A percentile compares a stretch with the other conserved stretches of the same genome.
These are phyloP conservation scores for Semnornis frantzii DNA, from an alignment of 2,113 vertebrate species.

Conservation along the genomic window DNA sequence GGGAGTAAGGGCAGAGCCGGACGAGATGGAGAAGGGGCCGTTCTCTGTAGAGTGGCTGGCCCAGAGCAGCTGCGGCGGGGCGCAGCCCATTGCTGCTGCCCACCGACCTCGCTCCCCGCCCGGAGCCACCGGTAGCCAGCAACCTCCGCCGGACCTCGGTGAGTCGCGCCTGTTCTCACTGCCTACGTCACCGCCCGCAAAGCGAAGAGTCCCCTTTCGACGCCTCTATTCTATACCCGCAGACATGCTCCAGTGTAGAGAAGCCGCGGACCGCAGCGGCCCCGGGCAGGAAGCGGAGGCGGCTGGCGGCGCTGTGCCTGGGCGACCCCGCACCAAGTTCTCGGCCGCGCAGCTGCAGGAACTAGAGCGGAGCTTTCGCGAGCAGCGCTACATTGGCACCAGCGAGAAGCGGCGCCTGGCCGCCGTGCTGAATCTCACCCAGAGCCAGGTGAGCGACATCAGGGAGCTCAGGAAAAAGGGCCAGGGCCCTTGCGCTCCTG, in stretches of 20 bases:
- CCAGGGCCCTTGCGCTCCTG: background rate
- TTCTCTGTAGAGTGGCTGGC: slow-evolving; percentile 87
- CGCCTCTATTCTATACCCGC: background rate
- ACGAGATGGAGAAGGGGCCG: slow-evolving; percentile 1
- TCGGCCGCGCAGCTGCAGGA: slow-evolving; percentile 79
- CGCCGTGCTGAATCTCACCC: slow-evolving; percentile 78
- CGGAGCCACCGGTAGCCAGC: background rate
- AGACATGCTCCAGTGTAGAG: background rate
- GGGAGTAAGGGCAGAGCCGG: background rate
- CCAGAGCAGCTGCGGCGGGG: slow-evolving; percentile 71
- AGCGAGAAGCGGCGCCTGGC: slow-evolving; percentile 80
- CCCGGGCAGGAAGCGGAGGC: background rate
- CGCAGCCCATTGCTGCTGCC: fast-evolving
- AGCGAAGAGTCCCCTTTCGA: background rate
- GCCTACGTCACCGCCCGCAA: background rate
- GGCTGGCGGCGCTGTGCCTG: background rate
- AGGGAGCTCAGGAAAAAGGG: background rate
- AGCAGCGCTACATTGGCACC: slow-evolving; percentile 82
- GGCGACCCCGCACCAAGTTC: slow-evolving; percentile 82
- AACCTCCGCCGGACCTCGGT: background rate
- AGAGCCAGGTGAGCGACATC: slow-evolving; percentile 78
- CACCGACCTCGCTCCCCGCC: background rate
- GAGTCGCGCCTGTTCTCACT: background rate
- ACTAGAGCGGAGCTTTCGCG: slow-evolving; percentile 83
- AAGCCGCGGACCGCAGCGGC: slow-evolving; percentile 22